These are phyloP conservation scores for Mus spretus DNA, from an alignment of 2,797 vertebrate genomes.

Conservation along the genomic window DNA sequence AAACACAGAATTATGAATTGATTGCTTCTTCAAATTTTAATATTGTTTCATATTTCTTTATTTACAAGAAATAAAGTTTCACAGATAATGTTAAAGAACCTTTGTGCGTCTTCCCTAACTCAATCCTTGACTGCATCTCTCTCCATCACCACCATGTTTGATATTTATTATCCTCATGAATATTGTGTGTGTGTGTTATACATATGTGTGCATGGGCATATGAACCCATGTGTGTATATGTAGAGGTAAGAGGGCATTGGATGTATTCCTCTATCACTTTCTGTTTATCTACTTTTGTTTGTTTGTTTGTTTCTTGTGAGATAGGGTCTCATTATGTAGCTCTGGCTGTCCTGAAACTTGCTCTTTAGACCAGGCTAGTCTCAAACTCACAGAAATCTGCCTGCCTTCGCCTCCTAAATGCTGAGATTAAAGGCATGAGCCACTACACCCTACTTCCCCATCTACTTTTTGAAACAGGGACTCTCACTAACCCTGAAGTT, in stretches of 20 bases:
- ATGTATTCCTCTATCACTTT: background rate
- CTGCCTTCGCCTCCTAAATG: background rate
- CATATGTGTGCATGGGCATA: background rate
- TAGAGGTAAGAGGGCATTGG: background rate
- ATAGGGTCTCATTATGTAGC: background rate
- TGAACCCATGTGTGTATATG: background rate
- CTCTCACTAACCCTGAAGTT: background rate
- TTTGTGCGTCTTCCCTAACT: background rate
- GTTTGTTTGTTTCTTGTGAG: background rate
- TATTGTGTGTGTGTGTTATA: background rate
- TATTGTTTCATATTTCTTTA: background rate
- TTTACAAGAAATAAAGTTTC: constrained; percentile 50
- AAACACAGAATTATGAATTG: background rate
- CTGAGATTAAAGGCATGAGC: background rate
- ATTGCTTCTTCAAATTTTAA: constrained; percentile 38
- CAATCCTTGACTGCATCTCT: background rate
- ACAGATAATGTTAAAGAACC: background rate
- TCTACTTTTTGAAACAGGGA: background rate
- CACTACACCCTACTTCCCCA: background rate
- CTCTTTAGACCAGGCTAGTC: background rate
- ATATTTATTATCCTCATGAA: background rate
- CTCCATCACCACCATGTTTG: background rate
- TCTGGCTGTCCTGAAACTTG: background rate
- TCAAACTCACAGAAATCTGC: background rate
- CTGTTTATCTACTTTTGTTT: background rate